Conservation (phyloP, 2,797 vertebrate genomes). For the Coracias cyanogaster region DNA sequence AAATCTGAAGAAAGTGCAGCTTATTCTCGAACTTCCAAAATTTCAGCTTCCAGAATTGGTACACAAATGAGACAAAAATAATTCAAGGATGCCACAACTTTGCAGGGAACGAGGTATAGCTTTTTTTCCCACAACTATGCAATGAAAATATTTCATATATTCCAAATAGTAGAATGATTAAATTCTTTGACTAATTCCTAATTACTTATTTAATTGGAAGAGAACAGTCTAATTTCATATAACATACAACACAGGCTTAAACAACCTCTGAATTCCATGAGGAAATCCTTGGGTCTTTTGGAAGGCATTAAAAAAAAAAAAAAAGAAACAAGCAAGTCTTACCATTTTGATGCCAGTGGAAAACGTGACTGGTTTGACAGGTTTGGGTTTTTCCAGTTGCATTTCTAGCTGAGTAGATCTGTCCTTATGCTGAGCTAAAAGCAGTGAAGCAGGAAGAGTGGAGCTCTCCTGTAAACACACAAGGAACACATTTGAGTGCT, state of each 20-base stretch:
- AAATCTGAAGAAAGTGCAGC: not conserved
- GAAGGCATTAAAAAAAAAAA: not conserved
- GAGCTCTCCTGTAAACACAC: conserved; percentile 89
- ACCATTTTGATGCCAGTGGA: conserved; percentile 98
- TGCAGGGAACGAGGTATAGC: not conserved
- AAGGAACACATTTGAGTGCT: conserved; percentile 36
- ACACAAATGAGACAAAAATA: not conserved
- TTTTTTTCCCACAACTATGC: not conserved
- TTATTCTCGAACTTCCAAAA: not conserved
- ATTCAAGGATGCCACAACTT: not conserved
- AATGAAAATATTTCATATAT: not conserved
- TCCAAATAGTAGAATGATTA: not conserved
- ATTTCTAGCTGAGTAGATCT: conserved; percentile 91
- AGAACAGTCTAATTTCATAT: not conserved
- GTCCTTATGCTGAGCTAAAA: conserved; percentile 95
- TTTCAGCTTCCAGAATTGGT: not conserved
- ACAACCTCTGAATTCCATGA: not conserved
- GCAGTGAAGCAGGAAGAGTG: conserved; percentile 90
- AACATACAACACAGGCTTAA: not conserved
- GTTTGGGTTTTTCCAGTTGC: conserved; percentile 92
- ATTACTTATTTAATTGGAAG: not conserved
- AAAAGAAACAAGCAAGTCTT: conserved; percentile 67
- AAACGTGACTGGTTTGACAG: conserved; percentile 91
- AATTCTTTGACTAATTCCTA: not conserved
- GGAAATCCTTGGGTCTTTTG: not conserved